Evolutionary conservation across 1,140 invertebrate genomes (phyloP).

Genomic region (Drosophila azteca): DNA sequence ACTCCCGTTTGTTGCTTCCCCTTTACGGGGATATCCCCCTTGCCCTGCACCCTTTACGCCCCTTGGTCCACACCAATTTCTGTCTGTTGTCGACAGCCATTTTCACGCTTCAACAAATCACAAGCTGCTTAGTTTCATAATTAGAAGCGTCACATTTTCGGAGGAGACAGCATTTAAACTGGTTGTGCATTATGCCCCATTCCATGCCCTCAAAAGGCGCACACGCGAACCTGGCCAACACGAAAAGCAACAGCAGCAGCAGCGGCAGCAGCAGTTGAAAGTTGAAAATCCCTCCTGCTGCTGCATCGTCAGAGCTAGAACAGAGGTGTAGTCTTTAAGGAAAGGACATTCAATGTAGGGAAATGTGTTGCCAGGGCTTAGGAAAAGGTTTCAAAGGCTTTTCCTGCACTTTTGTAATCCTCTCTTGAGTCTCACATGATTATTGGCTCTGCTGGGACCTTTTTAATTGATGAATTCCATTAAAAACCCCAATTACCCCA

Average conservation of each 20-base stretch:
- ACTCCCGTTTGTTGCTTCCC: not conserved
- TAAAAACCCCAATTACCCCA: too few relatives aligned
- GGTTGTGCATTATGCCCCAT: conserved; percentile 68
- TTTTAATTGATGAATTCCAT: too few relatives aligned
- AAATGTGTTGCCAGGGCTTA: not conserved
- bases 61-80: not conserved
- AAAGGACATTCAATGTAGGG: not conserved
- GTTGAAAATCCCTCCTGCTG: conserved; percentile 9
- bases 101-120: conserved; percentile 82
- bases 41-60: too few relatives aligned
- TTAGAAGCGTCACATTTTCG: conserved; percentile 81
- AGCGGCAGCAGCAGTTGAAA: conserved; percentile 29
- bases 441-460: too few relatives aligned
- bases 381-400: too few relatives aligned
- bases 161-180: conserved; percentile 51
- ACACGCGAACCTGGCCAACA: conserved; percentile 44
- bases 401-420: too few relatives aligned
- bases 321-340: conserved; percentile 4
- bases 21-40: too few relatives aligned
- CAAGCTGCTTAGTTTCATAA: conserved; percentile 83
- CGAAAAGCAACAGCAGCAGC: conserved; percentile 17
- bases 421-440: too few relatives aligned
- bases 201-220: conserved; percentile 27
- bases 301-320: conserved; percentile 37
- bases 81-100: conserved; percentile 77